Base-by-base conservation (phyloP, 2,888 invertebrate genomes). In the Poecilobothrus nobilitatus region DNA sequence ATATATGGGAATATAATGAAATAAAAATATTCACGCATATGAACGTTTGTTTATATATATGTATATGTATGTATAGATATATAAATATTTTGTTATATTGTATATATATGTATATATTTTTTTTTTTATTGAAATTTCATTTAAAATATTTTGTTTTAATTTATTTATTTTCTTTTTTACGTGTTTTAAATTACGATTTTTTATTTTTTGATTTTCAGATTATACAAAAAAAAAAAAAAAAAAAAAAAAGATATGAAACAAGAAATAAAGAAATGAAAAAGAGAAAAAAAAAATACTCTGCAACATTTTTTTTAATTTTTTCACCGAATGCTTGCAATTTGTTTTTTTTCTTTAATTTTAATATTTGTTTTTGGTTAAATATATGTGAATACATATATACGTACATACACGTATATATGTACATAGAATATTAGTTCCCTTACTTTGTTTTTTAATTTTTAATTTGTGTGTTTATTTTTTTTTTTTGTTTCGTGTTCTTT, bases 271-370 rank as follows among this genome's bases (percentile, higher is more conserved):
- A 41, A 41, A 41, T 5, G 41, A 8, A 8, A 41, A 41, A 41
- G 9, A 6, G 41, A 12, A 41, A 41, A 41, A 41, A 41, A 41
- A 12, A 41, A 41, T 41, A 41, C 2, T 18, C 53, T 53, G n/a
- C 53, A 53, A 53, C 53, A 53, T 53, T 53, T 53, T 27, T n/a
- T 53, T 53, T 53, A 53, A 53, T 53, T 53, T 53, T 53, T 18
- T 53, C 18, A 18, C 53, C n/a, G 53, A 53, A 15, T 15, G 53
- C 7, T 15, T 53, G 53, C 53, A 18, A 6, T 53, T 53, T 9
- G 12, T n/a, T 53, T 18, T 53, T 53, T 18, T 53, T 41, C 9
- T 41, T 6, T 41, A 41, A 41, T 41, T 41, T 12, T 41, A 12
- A 12, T 41, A 41, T 41, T 53, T 53, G 37, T 37, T 37, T 12